Percentiles rank a stretch among this genome's conserved stretches.
Evolutionary conservation across 2,797 vertebrate genomes (phyloP).

Genomic region (Enteromius unitaeniatus): DNA sequence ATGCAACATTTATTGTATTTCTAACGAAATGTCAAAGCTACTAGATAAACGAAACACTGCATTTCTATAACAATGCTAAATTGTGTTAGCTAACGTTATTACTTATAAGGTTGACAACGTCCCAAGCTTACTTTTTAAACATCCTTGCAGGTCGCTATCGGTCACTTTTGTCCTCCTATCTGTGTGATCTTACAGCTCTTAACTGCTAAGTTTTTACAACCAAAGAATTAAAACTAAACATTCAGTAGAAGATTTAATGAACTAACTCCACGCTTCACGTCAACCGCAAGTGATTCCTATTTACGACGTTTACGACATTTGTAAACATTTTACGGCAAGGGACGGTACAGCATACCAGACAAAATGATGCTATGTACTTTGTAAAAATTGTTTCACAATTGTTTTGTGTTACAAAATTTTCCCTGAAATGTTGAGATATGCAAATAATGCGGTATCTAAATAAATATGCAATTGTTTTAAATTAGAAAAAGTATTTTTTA

Average conservation of each 20-base stretch:
- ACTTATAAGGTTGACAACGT: conserved; percentile 39
- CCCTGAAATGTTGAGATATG: background rate
- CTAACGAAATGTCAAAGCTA: background rate
- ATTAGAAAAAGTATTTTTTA: background rate
- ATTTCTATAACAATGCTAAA: conserved; percentile 43
- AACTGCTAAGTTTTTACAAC: background rate
- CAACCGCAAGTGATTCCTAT: conserved; percentile 45
- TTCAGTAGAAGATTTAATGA: background rate
- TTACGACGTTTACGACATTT: conserved; percentile 54
- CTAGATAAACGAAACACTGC: background rate
- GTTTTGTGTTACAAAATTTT: background rate
- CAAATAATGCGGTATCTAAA: background rate
- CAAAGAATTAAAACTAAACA: background rate
- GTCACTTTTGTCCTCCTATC: conserved; percentile 37
- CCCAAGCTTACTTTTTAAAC: conserved; percentile 82
- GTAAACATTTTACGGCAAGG: conserved; percentile 37
- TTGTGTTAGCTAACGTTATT: conserved; percentile 30
- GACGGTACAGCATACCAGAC: background rate
- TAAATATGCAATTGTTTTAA: background rate
- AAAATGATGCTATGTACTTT: background rate
- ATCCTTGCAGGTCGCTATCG: conserved; percentile 69
- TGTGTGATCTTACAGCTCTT: background rate
- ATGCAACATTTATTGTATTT: background rate
- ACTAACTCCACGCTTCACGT: conserved; percentile 60
- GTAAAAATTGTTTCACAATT: background rate